Evolutionary conservation across 2,888 invertebrate genomes (phyloP), one percentile per base, ranked within the genome.

Genomic region (Scotopteryx bipunctaria): DNA sequence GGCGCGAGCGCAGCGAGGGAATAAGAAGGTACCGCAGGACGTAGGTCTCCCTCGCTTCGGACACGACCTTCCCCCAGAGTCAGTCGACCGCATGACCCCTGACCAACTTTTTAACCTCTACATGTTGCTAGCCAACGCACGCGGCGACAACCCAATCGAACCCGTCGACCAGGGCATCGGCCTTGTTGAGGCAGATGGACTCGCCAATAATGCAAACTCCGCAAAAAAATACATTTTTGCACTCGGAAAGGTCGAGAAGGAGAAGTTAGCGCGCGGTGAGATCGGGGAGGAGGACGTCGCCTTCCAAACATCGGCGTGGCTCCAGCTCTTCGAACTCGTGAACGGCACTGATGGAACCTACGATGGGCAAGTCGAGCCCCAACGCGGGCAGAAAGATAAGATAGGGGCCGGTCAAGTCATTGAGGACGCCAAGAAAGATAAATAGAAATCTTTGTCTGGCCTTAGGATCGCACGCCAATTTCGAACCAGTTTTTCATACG

Each of bases 81-180:
- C 25, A 4, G 4, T 35, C 11, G 14, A 38, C 0, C 3, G 15
- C 14, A 23, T 50, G 5, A 9, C 50, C 1, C 8, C 25, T 8
- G 44, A 44, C 1, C 44, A 50, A 19, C 27, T 50, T 0, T 32
- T 8, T 16, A 33, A 23, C 9, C 19, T 50, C 4, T 40, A 38
- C 21, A 27, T 21, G 33, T 9, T 50, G 6, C 25, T 27, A 2
- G 33, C 14, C n/a, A 33, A 25, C 38, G 31, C 38, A 14, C 38
- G 38, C 16, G 38, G 38, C 5, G 8, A 23, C 15, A 15, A 17
- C 11, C 21, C 21, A 1, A 3, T 16, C 13, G 23, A 32, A 3
- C 17, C 19, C n/a, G 8, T 33, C 17, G 38, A 47, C 14, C 9
- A 3, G 1, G 47, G 17, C 6, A 37, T 37, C 5, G 37, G n/a